Evolutionary conservation across 2,888 invertebrate species (phyloP).

Genomic region (Syrista parreyssii): DNA sequence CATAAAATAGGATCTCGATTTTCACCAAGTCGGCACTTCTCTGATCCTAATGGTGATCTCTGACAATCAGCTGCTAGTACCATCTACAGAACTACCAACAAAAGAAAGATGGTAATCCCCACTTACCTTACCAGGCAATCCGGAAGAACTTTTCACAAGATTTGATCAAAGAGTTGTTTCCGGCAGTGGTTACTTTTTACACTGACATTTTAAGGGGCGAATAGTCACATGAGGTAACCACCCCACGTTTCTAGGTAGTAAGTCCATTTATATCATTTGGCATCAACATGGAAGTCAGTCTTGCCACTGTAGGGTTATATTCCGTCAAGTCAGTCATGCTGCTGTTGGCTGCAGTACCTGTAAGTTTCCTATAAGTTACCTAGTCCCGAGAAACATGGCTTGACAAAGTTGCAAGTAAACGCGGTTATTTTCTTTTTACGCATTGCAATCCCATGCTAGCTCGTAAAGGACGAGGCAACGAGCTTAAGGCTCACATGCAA

Average conservation of each 20-base stretch:
- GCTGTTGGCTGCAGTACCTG: background rate
- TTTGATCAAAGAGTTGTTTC: background rate
- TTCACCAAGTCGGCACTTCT: background rate
- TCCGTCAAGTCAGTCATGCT: background rate
- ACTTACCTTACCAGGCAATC: background rate
- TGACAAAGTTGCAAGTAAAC: background rate
- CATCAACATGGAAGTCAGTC: background rate
- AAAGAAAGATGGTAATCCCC: background rate
- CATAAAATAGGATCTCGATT: background rate
- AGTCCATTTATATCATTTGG: background rate
- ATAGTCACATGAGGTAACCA: background rate
- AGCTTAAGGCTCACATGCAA: too few species aligned
- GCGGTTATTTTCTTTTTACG: constrained; percentile 1
- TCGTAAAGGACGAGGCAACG: background rate
- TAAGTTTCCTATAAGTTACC: background rate
- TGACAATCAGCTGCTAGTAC: background rate
- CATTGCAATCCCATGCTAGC: background rate
- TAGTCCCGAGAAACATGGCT: background rate
- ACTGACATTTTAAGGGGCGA: background rate
- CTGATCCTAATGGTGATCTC: background rate
- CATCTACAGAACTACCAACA: background rate
- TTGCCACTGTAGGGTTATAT: background rate
- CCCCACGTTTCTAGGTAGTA: background rate
- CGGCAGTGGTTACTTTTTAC: background rate
- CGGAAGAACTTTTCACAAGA: background rate